Evolutionary conservation across 2,113 vertebrate species (phyloP).

Genomic region (Hippocampus zosterae): DNA sequence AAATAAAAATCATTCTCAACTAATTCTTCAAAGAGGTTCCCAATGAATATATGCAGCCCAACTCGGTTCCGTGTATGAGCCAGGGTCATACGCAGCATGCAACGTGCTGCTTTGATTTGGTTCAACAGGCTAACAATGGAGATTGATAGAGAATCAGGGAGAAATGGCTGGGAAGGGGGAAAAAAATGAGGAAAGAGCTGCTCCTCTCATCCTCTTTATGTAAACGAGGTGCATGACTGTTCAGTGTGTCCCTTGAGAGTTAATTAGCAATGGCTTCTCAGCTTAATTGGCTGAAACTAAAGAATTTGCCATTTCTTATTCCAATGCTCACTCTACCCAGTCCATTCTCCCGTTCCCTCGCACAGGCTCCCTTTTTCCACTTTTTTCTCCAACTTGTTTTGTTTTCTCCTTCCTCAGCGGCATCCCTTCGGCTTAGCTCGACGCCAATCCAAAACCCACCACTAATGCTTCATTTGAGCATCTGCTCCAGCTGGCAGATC

Average conservation of each 20-base stretch:
- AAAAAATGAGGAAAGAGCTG: conserved; percentile 33
- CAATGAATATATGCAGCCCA: background rate
- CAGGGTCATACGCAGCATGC: conserved; percentile 21
- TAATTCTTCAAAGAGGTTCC: background rate
- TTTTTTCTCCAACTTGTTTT: conserved; percentile 50
- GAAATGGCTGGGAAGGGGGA: conserved; percentile 10
- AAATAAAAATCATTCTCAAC: background rate
- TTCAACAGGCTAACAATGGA: conserved; percentile 58
- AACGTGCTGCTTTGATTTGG: conserved; percentile 37
- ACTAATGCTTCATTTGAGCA: conserved; percentile 68
- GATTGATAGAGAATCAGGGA: conserved; percentile 34
- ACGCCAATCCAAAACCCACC: conserved; percentile 55
- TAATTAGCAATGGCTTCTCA: conserved; percentile 77
- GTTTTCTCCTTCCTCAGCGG: conserved; percentile 33
- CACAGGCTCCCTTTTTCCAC: conserved; percentile 38
- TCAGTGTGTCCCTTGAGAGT: conserved; percentile 73
- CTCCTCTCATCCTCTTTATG: conserved; percentile 74
- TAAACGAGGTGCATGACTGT: conserved; percentile 76
- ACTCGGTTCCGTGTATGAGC: conserved; percentile 22
- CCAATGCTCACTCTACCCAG: conserved; percentile 46
- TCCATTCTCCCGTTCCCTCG: conserved; percentile 32
- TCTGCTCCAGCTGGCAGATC: conserved; percentile 73
- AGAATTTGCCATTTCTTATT: conserved; percentile 74
- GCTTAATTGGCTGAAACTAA: conserved; percentile 79
- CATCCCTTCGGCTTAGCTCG: conserved; percentile 49